Evolutionary conservation across 2,797 vertebrate genomes (phyloP).

Genomic region (Bryconaethiops microstoma): DNA sequence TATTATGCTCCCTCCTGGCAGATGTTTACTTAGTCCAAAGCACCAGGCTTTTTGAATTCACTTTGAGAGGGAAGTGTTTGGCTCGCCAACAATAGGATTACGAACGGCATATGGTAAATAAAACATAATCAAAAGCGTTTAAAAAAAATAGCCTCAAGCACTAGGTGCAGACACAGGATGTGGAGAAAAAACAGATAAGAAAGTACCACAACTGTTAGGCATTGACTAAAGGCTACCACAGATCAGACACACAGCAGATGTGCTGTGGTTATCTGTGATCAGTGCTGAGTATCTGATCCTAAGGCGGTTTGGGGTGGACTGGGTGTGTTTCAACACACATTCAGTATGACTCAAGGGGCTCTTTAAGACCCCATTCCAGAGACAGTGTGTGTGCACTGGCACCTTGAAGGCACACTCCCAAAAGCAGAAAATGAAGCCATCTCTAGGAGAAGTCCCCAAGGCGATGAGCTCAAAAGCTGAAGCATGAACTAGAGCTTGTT

Average conservation of each 20-base stretch:
- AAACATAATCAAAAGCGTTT: neutral
- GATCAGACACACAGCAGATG: conserved; percentile 1
- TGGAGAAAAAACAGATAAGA: neutral
- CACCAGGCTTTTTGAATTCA: conserved; percentile 21
- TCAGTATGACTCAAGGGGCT: neutral
- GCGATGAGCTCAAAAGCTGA: neutral
- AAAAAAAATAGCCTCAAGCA: conserved; percentile 46
- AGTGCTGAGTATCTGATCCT: neutral
- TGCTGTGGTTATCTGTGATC: conserved; percentile 5
- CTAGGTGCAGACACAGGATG: neutral
- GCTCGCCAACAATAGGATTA: conserved; percentile 30
- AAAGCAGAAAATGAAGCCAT: conserved; percentile 20
- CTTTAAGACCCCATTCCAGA: conserved; percentile 15
- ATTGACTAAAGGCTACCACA: neutral
- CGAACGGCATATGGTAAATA: conserved; percentile 32
- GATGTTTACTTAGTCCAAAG: conserved; percentile 27
- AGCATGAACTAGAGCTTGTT: neutral
- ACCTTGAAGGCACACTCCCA: neutral
- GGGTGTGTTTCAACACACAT: conserved; percentile 1
- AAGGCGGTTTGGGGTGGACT: neutral
- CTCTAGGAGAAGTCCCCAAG: neutral
- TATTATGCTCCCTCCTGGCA: neutral
- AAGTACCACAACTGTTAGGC: neutral
- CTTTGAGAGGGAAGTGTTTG: neutral
- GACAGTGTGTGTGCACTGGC: neutral